A percentile compares a stretch with the other conserved stretches of the same genome.
phyloP scores from a whole-genome alignment of 2,797 vertebrate species.

The Falco rusticolus region DNA sequence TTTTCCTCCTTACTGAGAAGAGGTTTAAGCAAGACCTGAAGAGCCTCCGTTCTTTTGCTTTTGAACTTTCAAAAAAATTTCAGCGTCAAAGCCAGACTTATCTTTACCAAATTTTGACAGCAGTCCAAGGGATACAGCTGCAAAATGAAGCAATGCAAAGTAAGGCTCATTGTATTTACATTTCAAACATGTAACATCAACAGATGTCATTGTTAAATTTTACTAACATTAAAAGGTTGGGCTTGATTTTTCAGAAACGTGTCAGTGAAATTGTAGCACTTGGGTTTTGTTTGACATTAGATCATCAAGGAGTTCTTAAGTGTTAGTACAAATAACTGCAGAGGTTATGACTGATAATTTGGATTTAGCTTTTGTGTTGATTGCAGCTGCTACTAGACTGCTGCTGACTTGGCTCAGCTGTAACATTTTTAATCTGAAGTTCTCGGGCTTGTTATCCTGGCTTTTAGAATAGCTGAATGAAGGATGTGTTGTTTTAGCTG shows the following conservation, averaged over 20 bases:
- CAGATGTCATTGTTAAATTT: background rate
- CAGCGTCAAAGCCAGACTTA: conserved; percentile 74
- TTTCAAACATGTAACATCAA: background rate
- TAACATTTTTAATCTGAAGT: background rate
- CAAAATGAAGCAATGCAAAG: conserved; percentile 70
- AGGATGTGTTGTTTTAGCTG: background rate
- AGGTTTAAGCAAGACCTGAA: conserved; percentile 79
- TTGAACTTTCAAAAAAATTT: conserved; percentile 75
- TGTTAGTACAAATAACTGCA: background rate
- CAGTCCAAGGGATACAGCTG: conserved; percentile 49
- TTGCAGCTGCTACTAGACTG: background rate
- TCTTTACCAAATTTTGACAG: conserved; percentile 66
- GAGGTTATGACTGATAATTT: background rate
- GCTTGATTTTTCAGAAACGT: background rate
- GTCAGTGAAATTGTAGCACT: background rate
- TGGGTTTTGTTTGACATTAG: background rate
- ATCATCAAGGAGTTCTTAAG: background rate
- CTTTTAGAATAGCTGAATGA: background rate
- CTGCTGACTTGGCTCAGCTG: background rate
- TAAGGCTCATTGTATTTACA: conserved; percentile 62
- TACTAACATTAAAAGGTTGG: background rate
- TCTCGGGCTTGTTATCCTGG: background rate
- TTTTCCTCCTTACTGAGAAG: conserved; percentile 65
- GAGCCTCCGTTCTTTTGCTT: conserved; percentile 74
- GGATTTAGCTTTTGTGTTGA: background rate